Evolutionary conservation across 2,113 vertebrate species (phyloP).

Genomic region (Circaetus cinerascens): DNA sequence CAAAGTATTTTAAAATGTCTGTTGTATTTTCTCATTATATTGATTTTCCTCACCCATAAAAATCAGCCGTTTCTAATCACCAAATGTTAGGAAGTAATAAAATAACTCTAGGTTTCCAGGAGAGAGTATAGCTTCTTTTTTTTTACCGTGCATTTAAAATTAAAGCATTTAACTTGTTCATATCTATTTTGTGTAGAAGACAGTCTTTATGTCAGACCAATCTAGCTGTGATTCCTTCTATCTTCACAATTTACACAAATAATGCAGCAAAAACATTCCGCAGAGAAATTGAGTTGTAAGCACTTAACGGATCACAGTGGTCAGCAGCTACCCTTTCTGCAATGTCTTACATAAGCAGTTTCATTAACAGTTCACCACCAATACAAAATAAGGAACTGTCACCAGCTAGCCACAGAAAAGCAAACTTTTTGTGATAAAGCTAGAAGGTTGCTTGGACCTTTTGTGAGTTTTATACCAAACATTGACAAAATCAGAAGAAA

Average conservation of each 20-base stretch:
- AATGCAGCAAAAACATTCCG: neutral
- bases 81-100: neutral
- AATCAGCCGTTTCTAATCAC: neutral
- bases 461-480: neutral
- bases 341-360: neutral
- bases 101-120: neutral
- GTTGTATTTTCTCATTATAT: neutral
- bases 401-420: neutral
- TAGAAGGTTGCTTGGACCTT: neutral
- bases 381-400: neutral
- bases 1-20: neutral
- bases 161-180: neutral
- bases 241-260: neutral
- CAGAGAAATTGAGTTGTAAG: neutral
- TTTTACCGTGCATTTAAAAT: neutral
- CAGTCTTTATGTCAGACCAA: neutral
- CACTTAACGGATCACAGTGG: neutral
- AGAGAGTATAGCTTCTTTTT: neutral
- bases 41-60: neutral
- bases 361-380: neutral
- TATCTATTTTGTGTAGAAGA: neutral
- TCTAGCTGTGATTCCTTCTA: neutral
- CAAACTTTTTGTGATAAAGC: neutral
- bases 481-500: neutral
- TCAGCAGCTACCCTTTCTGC: neutral